These are phyloP conservation scores for Fulica atra DNA, from an alignment of 2,113 vertebrate species.

Conservation along the genomic window DNA sequence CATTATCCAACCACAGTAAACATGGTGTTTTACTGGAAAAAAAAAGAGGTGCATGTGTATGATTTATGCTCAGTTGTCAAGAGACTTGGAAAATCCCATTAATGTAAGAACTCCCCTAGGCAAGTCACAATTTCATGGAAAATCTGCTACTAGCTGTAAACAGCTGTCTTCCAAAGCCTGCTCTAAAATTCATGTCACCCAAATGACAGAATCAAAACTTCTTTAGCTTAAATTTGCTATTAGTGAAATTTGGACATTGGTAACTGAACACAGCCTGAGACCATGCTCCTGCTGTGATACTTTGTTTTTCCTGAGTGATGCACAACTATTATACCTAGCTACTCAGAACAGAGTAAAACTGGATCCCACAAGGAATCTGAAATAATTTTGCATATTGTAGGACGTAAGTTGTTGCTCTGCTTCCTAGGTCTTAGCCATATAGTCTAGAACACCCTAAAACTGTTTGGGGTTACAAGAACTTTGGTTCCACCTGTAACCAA, in stretches of 20 bases:
- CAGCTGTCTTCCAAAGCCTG: conserved; percentile 9
- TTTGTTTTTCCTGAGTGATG: background rate
- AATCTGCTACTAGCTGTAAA: conserved; percentile 10
- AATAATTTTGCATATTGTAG: background rate
- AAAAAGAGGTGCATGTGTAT: background rate
- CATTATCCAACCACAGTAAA: background rate
- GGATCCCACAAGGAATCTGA: background rate
- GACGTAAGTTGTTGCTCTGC: background rate
- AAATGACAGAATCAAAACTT: background rate
- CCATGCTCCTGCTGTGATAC: background rate
- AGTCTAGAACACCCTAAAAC: background rate
- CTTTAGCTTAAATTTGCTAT: background rate
- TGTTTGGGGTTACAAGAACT: background rate
- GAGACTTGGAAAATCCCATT: conserved; percentile 43
- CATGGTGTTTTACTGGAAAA: background rate
- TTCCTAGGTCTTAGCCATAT: background rate
- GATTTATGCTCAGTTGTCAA: conserved; percentile 16
- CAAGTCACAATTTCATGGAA: background rate
- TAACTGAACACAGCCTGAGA: background rate
- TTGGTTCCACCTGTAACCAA: background rate
- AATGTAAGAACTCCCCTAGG: conserved; percentile 15
- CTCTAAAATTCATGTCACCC: background rate
- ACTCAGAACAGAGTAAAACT: background rate
- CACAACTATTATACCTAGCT: background rate
- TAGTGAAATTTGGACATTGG: background rate